These are phyloP conservation scores for Limnodromus scolopaceus DNA, from an alignment of 2,797 vertebrate genomes.

Conservation along the genomic window DNA sequence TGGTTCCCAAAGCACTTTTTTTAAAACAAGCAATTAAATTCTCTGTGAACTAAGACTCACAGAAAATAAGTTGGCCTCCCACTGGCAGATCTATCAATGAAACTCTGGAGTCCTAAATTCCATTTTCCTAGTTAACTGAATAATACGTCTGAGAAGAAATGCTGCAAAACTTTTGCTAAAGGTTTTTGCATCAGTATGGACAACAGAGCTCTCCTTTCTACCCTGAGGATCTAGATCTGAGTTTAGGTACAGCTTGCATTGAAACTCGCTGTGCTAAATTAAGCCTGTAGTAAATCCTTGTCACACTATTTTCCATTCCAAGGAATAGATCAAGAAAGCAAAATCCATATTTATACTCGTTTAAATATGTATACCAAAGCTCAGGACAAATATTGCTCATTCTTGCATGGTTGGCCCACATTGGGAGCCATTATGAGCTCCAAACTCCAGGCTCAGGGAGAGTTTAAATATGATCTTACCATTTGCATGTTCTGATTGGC, in stretches of 20 bases:
- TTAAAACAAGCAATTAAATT: not conserved
- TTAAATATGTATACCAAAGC: not conserved
- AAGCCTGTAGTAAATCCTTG: not conserved
- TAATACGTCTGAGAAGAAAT: not conserved
- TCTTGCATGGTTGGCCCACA: not conserved
- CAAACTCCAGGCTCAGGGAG: not conserved
- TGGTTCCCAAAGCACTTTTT: not conserved
- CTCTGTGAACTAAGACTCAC: not conserved
- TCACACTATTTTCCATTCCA: not conserved
- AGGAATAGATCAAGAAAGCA: not conserved
- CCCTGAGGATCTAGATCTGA: not conserved
- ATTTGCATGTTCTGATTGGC: not conserved
- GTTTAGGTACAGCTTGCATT: not conserved
- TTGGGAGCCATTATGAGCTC: accelerated
- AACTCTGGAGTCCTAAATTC: not conserved
- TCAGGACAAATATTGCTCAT: not conserved
- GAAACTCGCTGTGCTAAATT: not conserved
- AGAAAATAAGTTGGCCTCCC: not conserved
- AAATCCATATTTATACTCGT: not conserved
- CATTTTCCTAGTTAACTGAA: not conserved
- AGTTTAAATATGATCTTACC: not conserved
- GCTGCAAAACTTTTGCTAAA: not conserved
- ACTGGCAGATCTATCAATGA: not conserved
- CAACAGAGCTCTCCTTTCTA: not conserved
- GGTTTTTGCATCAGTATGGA: not conserved